Conservation (phyloP, 2,888 invertebrate species). For the Athalia circularis region DNA sequence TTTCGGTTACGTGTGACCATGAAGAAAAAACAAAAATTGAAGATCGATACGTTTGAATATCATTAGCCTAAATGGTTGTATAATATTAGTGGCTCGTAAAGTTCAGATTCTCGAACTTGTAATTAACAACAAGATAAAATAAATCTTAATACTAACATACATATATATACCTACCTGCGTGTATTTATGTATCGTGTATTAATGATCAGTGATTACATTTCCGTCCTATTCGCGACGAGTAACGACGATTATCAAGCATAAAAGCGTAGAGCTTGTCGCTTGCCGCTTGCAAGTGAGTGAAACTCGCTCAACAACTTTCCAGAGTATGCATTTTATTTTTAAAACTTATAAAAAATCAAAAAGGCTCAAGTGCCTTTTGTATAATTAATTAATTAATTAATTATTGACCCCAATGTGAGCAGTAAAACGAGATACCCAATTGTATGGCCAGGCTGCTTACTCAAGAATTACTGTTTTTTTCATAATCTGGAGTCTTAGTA, state of each 20-base stretch:
- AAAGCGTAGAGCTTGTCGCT: conserved; percentile 10
- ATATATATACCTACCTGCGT: conserved; percentile 17
- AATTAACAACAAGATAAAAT: background rate
- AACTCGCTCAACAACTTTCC: background rate
- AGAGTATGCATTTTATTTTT: conserved; percentile 33
- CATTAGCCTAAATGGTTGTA: background rate
- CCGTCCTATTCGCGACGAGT: conserved; percentile 41
- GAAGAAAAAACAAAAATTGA: background rate
- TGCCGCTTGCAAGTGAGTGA: background rate
- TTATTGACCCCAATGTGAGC: conserved; percentile 6
- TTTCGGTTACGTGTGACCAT: background rate
- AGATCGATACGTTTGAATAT: background rate
- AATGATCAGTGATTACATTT: conserved; percentile 43
- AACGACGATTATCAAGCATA: conserved; percentile 28
- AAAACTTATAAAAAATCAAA: background rate
- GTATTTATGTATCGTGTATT: conserved; percentile 37
- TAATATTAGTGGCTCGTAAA: conserved; percentile 8
- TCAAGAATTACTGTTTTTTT: no score
- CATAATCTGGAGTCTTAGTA: no score
- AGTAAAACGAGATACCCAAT: conserved; percentile 1
- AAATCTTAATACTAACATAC: background rate
- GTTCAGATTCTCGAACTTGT: conserved; percentile 13
- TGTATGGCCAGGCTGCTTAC: conserved; percentile 1
- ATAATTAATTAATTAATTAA: conserved; percentile 27
- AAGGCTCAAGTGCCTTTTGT: conserved; percentile 40